Evolutionary conservation across 1,140 invertebrate genomes (phyloP).

Genomic region (Cecropterus lyciades): DNA sequence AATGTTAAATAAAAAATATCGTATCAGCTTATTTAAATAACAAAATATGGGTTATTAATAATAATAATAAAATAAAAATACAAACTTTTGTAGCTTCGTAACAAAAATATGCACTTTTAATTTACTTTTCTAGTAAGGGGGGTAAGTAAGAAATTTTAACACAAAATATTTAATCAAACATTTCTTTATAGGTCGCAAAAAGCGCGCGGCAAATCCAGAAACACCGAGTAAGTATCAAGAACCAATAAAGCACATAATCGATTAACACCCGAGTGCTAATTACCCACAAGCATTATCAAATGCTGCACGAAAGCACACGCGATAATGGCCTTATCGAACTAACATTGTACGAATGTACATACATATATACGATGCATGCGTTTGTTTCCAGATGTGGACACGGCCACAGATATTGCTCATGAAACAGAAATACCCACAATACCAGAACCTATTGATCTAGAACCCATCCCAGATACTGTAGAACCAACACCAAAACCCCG

Average conservation of each 20-base stretch:
- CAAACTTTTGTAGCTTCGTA: too few relatives aligned
- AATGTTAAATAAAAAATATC: too few relatives aligned
- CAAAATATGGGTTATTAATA: neutral
- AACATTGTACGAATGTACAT: constrained; percentile 43
- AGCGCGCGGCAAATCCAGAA: constrained; percentile 48
- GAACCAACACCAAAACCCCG: constrained; percentile 30
- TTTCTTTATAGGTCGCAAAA: constrained; percentile 54
- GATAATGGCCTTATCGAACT: constrained; percentile 41
- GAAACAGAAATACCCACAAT: constrained; percentile 61
- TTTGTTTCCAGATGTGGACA: constrained; percentile 80
- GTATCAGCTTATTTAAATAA: too few relatives aligned
- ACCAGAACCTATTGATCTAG: constrained; percentile 36
- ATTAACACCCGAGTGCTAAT: constrained; percentile 56
- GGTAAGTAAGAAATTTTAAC: too few relatives aligned
- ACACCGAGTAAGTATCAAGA: constrained; percentile 49
- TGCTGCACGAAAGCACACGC: constrained; percentile 34
- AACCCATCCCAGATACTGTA: constrained; percentile 38
- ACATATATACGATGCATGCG: constrained; percentile 57
- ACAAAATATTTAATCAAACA: too few relatives aligned
- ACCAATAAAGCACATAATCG: constrained; percentile 42
- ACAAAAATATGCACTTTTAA: too few relatives aligned
- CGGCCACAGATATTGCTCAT: constrained; percentile 64
- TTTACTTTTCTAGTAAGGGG: too few relatives aligned
- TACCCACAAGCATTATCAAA: constrained; percentile 40
- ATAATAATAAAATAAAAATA: neutral